These are phyloP conservation scores for Sminthurinus signatus DNA, from an alignment of 1,140 invertebrate genomes.

Conservation along the genomic window DNA sequence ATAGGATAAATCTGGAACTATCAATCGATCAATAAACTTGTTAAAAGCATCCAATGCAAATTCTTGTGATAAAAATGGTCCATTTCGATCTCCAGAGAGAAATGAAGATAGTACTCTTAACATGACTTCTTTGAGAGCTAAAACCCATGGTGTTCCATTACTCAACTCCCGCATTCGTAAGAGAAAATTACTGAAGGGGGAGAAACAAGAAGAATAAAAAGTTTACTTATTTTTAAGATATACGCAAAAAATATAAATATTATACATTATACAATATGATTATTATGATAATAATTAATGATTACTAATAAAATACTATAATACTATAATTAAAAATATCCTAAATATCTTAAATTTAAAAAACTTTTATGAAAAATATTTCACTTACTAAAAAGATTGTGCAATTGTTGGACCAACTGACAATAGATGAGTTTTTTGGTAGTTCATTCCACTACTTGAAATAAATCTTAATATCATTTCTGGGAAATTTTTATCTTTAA, in stretches of 20 bases:
- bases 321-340: no score
- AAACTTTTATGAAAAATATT: no score
- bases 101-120: conserved; percentile 61
- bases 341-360: no score
- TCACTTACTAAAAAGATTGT: no score
- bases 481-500: conserved; percentile 33
- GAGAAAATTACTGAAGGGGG: conserved; percentile 66
- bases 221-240: no score
- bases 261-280: no score
- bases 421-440: conserved; percentile 49
- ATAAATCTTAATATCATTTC: conserved; percentile 64
- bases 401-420: conserved; percentile 16
- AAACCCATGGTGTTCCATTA: conserved; percentile 33
- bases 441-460: conserved; percentile 56
- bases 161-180: conserved; percentile 51
- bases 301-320: no score
- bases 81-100: conserved; percentile 60
- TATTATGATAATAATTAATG: no score
- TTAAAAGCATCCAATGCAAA: conserved; percentile 74
- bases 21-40: conserved; percentile 38
- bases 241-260: no score
- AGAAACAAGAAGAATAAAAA: conserved; percentile 64
- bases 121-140: conserved; percentile 46
- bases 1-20: conserved; percentile 29
- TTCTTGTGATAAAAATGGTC: conserved; percentile 59